Evolutionary conservation across 2,113 vertebrate species (phyloP).

Genomic region (Amphiprion ocellaris): DNA sequence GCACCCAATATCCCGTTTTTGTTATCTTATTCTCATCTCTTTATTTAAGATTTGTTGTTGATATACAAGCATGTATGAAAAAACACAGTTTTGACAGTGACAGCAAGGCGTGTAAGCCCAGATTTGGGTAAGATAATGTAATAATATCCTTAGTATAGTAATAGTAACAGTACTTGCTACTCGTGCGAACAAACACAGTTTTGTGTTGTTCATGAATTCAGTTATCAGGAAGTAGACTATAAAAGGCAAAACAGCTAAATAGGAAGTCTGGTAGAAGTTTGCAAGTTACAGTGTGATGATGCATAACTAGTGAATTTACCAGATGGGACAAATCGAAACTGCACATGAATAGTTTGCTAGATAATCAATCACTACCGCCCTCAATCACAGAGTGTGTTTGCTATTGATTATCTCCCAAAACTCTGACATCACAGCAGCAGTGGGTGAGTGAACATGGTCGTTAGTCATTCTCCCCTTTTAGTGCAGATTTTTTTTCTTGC

Average conservation of each 20-base stretch:
- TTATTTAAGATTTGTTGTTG: neutral
- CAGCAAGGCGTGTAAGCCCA: neutral
- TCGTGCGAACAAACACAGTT: neutral
- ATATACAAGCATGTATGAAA: neutral
- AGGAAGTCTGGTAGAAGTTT: neutral
- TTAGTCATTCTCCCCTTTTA: neutral
- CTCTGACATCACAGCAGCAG: slow-evolving; percentile 45
- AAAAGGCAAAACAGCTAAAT: neutral
- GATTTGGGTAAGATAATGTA: neutral
- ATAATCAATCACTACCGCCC: slow-evolving; percentile 68
- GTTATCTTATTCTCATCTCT: no score
- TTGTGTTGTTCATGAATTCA: slow-evolving; percentile 6
- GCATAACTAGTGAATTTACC: slow-evolving; percentile 53
- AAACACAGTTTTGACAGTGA: neutral
- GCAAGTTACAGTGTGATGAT: neutral
- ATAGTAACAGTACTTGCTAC: neutral
- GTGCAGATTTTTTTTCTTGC: slow-evolving; percentile 6
- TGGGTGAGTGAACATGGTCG: neutral
- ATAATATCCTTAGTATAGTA: neutral
- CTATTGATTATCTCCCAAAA: slow-evolving; percentile 62
- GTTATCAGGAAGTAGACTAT: neutral
- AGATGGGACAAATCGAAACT: slow-evolving; percentile 69
- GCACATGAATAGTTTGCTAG: slow-evolving; percentile 59
- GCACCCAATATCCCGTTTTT: no score
- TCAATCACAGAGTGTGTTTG: slow-evolving; percentile 51